These are phyloP conservation scores for Tapirus indicus DNA, from an alignment of 2,797 vertebrate species.

Conservation along the genomic window DNA sequence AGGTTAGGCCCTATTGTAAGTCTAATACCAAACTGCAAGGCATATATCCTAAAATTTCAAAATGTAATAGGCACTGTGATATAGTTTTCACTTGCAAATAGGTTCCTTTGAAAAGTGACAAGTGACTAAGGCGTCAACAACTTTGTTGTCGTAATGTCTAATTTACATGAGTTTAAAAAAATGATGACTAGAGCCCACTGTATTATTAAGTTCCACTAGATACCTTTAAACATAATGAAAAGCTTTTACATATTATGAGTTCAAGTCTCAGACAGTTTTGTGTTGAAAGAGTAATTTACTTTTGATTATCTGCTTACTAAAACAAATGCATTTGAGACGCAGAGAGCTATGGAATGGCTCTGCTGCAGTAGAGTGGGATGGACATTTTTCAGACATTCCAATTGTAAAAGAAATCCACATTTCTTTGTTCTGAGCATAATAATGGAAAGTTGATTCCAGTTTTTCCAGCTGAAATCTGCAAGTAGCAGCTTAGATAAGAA, in stretches of 20 bases:
- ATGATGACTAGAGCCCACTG: neutral
- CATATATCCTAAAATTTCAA: neutral
- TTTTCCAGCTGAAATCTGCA: neutral
- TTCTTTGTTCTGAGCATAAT: slow-evolving; percentile 14
- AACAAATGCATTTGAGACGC: neutral
- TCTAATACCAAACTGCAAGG: neutral
- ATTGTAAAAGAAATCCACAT: neutral
- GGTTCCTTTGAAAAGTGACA: slow-evolving; percentile 8
- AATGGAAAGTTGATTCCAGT: neutral
- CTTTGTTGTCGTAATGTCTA: neutral
- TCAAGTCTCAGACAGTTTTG: slow-evolving; percentile 35
- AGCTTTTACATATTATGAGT: neutral
- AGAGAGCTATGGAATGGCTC: neutral
- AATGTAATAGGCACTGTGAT: neutral
- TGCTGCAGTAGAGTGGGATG: neutral
- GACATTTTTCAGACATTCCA: slow-evolving; percentile 8
- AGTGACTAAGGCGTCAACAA: neutral
- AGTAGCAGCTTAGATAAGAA: neutral
- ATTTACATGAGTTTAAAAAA: neutral
- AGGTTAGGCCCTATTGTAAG: neutral
- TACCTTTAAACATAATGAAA: slow-evolving; percentile 23
- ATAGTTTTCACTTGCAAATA: neutral
- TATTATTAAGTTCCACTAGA: neutral
- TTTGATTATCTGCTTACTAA: slow-evolving; percentile 40
- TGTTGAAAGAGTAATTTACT: slow-evolving; percentile 22